Percentiles rank a stretch among this genome's conserved stretches.
phyloP scores from a whole-genome alignment of 2,797 vertebrate genomes.

The Enteromius radiatus region DNA sequence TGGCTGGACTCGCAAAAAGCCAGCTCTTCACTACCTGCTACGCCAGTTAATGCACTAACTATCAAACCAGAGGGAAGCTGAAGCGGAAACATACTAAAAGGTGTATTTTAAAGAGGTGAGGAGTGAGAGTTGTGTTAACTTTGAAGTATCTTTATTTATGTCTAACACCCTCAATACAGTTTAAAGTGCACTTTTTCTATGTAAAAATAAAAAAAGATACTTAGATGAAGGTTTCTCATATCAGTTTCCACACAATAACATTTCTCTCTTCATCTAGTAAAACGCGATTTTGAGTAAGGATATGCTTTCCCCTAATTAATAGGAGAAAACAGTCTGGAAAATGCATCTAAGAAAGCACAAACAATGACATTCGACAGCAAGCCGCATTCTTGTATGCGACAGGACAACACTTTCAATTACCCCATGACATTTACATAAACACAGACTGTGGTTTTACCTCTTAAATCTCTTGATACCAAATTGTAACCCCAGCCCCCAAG shows the following conservation, averaged over 20 bases:
- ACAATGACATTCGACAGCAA: slow-evolving; percentile 33
- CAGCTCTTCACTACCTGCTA: background rate
- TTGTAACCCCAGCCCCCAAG: slow-evolving; percentile 39
- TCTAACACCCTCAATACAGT: background rate
- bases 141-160: background rate
- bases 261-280: background rate
- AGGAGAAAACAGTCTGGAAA: background rate
- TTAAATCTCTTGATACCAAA: slow-evolving; percentile 58
- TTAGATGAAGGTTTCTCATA: background rate
- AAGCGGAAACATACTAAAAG: background rate
- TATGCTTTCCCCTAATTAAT: background rate
- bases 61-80: slow-evolving; percentile 1
- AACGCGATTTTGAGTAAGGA: background rate
- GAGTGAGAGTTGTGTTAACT: background rate
- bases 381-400: slow-evolving; percentile 56
- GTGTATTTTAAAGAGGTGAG: background rate
- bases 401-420: slow-evolving; percentile 57
- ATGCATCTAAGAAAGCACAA: slow-evolving; percentile 42
- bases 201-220: background rate
- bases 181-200: background rate
- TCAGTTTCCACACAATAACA: background rate
- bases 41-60: slow-evolving; percentile 1
- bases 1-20: slow-evolving; percentile 20
- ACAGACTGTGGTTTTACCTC: slow-evolving; percentile 41
- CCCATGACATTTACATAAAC: slow-evolving; percentile 42